Conservation (phyloP, 2,113 vertebrate species). For the Gopherus flavomarginatus region DNA sequence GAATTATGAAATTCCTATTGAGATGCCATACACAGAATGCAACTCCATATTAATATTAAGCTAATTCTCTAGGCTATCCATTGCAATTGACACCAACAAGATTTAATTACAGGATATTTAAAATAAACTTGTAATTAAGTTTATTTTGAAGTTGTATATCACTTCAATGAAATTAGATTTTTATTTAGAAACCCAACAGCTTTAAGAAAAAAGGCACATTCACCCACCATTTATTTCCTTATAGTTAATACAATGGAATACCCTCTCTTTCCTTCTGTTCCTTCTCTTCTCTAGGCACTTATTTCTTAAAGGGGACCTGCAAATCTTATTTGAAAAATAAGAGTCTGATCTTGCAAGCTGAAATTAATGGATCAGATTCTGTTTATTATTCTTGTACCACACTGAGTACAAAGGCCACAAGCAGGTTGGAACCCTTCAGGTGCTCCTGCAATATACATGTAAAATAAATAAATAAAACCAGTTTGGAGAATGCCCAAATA, state of each 20-base stretch:
- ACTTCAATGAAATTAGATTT: background rate
- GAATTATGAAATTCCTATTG: slow-evolving; percentile 61
- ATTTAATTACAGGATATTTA: slow-evolving; percentile 11
- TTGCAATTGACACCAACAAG: slow-evolving; percentile 30
- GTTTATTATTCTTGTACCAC: background rate
- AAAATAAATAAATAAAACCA: background rate
- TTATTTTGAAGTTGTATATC: background rate
- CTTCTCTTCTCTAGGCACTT: background rate
- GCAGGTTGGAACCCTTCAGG: background rate
- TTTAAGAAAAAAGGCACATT: background rate
- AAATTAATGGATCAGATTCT: background rate
- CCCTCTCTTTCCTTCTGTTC: background rate
- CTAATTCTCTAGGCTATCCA: background rate
- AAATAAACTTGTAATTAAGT: background rate
- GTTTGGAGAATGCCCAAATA: background rate
- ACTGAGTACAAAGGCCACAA: background rate
- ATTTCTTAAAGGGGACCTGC: background rate
- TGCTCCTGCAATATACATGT: background rate
- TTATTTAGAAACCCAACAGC: background rate
- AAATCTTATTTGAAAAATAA: background rate
- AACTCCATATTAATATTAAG: background rate
- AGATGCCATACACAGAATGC: slow-evolving; percentile 24
- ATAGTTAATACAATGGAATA: background rate
- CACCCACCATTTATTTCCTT: background rate
- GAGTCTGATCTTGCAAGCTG: background rate